A percentile compares a stretch with the other conserved stretches of the same genome.
Conservation (phyloP, 2,888 invertebrate genomes). For the Diadegma fenestrale region DNA sequence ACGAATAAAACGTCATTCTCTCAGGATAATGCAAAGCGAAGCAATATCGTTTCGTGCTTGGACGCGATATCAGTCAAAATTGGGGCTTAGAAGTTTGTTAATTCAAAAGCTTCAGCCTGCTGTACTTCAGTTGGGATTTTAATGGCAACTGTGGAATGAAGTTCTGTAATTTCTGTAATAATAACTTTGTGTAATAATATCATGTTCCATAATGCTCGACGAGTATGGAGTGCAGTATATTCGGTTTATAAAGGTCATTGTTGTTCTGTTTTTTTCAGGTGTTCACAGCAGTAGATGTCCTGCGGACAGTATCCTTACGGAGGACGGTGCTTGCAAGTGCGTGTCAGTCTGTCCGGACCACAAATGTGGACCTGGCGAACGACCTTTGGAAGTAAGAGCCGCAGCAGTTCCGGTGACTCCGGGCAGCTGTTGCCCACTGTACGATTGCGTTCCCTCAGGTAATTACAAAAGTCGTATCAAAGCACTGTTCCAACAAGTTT, state of each 20-base stretch:
- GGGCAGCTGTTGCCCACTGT: conserved; percentile 81
- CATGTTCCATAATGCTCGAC: not conserved
- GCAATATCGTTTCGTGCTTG: no score
- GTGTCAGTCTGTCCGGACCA: conserved; percentile 78
- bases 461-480: conserved; percentile 67
- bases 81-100: not conserved
- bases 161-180: not conserved
- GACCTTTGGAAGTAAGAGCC: conserved; percentile 77
- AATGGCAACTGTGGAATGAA: not conserved
- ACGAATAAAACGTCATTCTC: no score
- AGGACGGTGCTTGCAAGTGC: conserved; percentile 81
- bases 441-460: conserved; percentile 81
- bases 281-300: conserved; percentile 74
- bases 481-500: not conserved
- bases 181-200: not conserved
- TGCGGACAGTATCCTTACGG: conserved; percentile 78
- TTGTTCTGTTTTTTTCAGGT: conserved; percentile 58
- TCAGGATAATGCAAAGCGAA: no score
- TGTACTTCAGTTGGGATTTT: not conserved
- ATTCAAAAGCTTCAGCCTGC: not conserved
- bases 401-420: conserved; percentile 76
- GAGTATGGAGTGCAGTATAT: not conserved
- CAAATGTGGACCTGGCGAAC: conserved; percentile 77
- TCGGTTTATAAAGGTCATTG: conserved; percentile 8
- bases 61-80: not conserved